Evolutionary conservation across 37 sponge, comb jelly and placozoan species (phyloP).

Genomic region (Cliona cf. orientalis): DNA sequence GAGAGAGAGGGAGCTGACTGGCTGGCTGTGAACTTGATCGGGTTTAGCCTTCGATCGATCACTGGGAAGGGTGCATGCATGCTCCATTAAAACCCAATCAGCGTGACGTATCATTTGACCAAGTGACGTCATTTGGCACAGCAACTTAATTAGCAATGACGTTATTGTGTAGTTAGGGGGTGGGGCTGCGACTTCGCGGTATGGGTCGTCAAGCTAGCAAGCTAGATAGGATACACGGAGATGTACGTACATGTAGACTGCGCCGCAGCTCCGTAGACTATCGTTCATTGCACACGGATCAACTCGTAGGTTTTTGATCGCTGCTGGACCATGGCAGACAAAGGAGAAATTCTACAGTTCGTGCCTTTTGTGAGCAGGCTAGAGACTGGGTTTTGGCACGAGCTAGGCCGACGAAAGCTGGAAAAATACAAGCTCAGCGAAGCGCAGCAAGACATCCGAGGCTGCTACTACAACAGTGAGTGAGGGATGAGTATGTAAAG

Average conservation of each 20-base stretch:
- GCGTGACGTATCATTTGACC: too few species aligned
- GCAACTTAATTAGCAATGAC: too few species aligned
- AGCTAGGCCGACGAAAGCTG: slow-evolving; percentile 82
- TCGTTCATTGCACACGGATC: not conserved
- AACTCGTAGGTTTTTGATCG: not conserved
- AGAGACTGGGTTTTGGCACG: slow-evolving; percentile 96
- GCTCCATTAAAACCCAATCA: too few species aligned
- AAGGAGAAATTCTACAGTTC: slow-evolving; percentile 69
- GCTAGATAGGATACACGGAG: not conserved
- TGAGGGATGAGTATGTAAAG: too few species aligned
- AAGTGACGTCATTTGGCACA: too few species aligned
- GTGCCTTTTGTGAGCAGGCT: slow-evolving; percentile 88
- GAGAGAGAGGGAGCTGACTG: not conserved
- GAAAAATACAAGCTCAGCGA: slow-evolving; percentile 87
- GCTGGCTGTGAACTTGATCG: not conserved
- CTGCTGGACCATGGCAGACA: not conserved
- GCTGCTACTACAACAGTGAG: slow-evolving; percentile 83
- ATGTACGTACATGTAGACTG: not conserved
- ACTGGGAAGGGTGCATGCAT: too few species aligned
- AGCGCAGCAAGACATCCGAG: slow-evolving; percentile 57
- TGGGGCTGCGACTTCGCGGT: too few species aligned
- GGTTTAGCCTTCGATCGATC: too few species aligned
- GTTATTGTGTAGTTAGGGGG: too few species aligned
- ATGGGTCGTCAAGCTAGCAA: not conserved
- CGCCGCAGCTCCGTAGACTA: not conserved